Evolutionary conservation across 2,888 invertebrate genomes (phyloP).

Genomic region (Lissonota sp.): DNA sequence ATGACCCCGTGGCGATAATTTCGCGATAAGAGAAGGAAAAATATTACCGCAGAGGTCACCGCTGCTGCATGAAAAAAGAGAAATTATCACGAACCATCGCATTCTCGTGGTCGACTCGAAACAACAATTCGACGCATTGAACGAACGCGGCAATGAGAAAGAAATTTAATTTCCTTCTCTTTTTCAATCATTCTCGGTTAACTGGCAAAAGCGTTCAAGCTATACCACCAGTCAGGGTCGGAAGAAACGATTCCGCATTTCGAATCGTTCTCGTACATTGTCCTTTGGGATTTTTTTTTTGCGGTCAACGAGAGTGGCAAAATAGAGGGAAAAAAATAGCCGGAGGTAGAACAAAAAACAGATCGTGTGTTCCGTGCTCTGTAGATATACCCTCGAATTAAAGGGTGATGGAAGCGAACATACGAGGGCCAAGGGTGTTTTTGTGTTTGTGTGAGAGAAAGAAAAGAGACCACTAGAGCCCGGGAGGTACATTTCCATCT

Average conservation of each 20-base stretch:
- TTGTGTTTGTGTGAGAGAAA: neutral
- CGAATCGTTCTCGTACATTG: conserved; percentile 41
- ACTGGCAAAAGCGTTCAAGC: neutral
- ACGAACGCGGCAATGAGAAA: neutral
- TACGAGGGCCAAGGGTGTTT: neutral
- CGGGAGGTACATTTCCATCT: no score
- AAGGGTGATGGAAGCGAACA: conserved; percentile 55
- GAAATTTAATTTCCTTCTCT: neutral
- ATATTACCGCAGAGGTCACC: neutral
- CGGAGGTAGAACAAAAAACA: conserved; percentile 22
- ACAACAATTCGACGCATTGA: neutral
- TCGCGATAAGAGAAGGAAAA: neutral
- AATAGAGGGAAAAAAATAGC: conserved; percentile 17
- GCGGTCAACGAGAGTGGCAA: conserved; percentile 34
- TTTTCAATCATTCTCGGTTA: neutral
- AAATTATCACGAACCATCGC: neutral
- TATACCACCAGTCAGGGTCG: neutral
- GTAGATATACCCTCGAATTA: conserved; percentile 57
- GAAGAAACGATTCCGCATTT: conserved; percentile 38
- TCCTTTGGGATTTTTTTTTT: conserved; percentile 36
- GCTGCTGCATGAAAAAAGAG: neutral
- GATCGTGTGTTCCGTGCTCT: conserved; percentile 26
- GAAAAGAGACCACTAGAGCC: no score
- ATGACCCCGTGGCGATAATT: neutral
- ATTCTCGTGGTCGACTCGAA: neutral